Evolutionary conservation across 2,797 vertebrate species (phyloP).

Genomic region (Botia kubotai): DNA sequence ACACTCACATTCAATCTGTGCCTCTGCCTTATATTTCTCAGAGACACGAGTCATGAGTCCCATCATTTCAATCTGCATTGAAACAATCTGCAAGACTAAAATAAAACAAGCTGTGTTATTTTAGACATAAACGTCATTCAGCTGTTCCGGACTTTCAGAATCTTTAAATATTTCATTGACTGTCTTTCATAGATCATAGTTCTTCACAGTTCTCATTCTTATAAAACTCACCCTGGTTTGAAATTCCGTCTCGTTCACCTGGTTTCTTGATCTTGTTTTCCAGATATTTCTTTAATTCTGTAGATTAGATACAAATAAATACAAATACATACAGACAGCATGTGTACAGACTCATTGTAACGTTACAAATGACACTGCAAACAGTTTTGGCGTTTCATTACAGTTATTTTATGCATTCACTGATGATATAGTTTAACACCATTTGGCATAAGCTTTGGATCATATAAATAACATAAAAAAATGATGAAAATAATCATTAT

Average conservation of each 20-base stretch:
- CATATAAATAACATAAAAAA: background rate
- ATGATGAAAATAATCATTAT: background rate
- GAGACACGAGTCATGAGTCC: background rate
- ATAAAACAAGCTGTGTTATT: background rate
- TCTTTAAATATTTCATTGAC: background rate
- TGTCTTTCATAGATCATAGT: too few relatives aligned
- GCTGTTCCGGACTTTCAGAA: background rate
- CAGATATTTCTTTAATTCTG: constrained; percentile 36
- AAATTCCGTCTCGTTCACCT: background rate
- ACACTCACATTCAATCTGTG: constrained; percentile 12
- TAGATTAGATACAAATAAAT: constrained; percentile 10
- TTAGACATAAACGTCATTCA: background rate
- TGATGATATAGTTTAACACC: background rate
- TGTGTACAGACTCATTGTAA: background rate
- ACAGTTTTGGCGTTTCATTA: too few relatives aligned
- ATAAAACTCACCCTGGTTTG: constrained; percentile 23
- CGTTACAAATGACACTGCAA: too few relatives aligned
- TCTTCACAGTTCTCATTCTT: background rate
- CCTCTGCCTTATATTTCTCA: background rate
- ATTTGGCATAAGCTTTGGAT: background rate
- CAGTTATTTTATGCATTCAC: background rate
- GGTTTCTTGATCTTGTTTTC: constrained; percentile 1
- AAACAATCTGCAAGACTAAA: constrained; percentile 60
- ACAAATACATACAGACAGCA: background rate
- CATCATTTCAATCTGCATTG: constrained; percentile 28